phyloP scores from a whole-genome alignment of 2,888 invertebrate species.

The Pogonocherus hispidulus region DNA sequence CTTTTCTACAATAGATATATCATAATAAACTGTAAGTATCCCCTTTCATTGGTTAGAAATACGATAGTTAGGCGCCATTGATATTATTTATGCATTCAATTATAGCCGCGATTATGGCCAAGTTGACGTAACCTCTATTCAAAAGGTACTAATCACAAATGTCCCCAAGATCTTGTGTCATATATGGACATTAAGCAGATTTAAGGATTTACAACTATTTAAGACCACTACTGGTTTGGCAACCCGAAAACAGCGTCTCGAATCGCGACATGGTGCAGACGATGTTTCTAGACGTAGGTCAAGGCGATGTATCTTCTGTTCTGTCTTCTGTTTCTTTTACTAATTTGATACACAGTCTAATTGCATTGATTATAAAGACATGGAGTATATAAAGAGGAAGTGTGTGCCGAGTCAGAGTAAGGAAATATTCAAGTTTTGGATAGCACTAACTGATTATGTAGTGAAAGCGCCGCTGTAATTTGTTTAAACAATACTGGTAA shows the following conservation, averaged over 20 bases:
- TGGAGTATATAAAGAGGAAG: not conserved
- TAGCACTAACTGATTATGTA: not conserved
- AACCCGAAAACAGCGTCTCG: not conserved
- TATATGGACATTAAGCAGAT: conserved; percentile 2
- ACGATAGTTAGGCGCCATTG: too few species aligned
- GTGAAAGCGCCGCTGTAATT: not conserved
- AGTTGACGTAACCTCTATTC: not conserved
- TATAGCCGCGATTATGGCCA: not conserved
- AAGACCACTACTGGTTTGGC: not conserved
- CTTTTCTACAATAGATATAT: too few species aligned
- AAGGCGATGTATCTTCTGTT: not conserved
- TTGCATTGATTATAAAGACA: not conserved
- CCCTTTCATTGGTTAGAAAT: too few species aligned
- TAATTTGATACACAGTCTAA: too few species aligned
- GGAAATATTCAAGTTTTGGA: not conserved
- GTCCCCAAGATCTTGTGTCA: not conserved
- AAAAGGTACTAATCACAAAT: not conserved
- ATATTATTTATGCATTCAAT: not conserved
- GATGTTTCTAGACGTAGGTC: conserved; percentile 1
- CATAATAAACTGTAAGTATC: too few species aligned
- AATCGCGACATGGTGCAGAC: not conserved
- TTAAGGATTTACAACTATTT: conserved; percentile 1
- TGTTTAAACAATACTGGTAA: not conserved
- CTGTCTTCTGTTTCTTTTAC: not conserved
- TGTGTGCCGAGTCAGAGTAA: not conserved